Evolutionary conservation across 2,888 invertebrate species (phyloP), one percentile per base, ranked within the genome.

Genomic region (Dexiosoma caninum): DNA sequence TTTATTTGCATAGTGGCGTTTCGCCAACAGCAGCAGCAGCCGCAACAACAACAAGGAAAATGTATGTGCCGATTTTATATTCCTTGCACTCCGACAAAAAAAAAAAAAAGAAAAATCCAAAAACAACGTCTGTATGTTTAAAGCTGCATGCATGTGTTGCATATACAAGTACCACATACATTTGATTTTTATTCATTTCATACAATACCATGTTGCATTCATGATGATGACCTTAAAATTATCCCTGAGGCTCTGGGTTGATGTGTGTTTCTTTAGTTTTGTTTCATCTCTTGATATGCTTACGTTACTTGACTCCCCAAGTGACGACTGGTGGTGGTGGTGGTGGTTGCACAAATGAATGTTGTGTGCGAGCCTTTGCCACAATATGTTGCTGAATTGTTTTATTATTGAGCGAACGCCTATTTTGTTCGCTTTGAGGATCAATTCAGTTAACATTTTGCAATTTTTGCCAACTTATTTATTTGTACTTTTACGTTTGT

Each of bases 201-300:
- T 44, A 37, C 55, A 55, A 55, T 55, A n/a, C 42, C 23, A 6
- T 27, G 23, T 40, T 71, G 53, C 19, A 37, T 60, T 55, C 55
- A 64, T 64, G 32, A 42, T 42, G 70, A 69, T 81, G 77, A 81
- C 77, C 81, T 81, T 81, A 81, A 81, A 81, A 74, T 74, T 81
- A 81, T 69, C 72, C 81, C 81, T 77, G 10, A 74, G 77, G 81
- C 81, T 81, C 46, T 81, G 81, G 81, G 81, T 81, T 81, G 77
- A 21, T 59, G n/a, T 67, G 57, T 66, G 21, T 57, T 66, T 55
- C 10, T 42, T 16, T 55, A 23, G 30, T 30, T 37, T 40, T 49
- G 8, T 46, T 59, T 55, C 27, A 69, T 62, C 40, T 69, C 40
- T 55, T 55, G 69, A 55, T 44, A 66, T 66, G 66, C 66, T 60